Conservation (phyloP, 2,113 vertebrate genomes). For the Ammodytes dubius region DNA sequence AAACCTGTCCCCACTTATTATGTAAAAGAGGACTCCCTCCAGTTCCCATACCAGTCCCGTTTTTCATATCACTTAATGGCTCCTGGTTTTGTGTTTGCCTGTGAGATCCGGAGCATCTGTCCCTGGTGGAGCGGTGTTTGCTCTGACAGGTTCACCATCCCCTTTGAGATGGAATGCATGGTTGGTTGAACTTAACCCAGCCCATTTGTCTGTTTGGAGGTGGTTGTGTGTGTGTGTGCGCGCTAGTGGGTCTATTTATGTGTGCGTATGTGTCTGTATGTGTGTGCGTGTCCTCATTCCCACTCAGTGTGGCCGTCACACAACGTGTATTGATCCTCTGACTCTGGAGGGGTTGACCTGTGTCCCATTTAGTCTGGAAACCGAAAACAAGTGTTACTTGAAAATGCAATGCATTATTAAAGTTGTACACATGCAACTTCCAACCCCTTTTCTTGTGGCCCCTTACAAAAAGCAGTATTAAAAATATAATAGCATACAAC, state of each 20-base stretch:
- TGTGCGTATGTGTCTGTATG: neutral
- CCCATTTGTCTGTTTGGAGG: conserved; percentile 39
- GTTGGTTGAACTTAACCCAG: conserved; percentile 38
- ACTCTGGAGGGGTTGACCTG: conserved; percentile 27
- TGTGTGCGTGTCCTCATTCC: conserved; percentile 2
- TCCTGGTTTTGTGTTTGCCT: conserved; percentile 18
- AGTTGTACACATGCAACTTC: too few relatives aligned
- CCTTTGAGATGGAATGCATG: conserved; percentile 34
- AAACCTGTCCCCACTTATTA: neutral
- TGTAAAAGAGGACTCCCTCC: conserved; percentile 42
- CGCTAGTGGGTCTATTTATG: neutral
- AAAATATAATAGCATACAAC: neutral
- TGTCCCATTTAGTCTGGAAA: conserved; percentile 43
- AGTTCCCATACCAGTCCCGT: neutral
- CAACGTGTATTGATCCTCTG: conserved; percentile 53
- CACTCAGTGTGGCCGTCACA: conserved; percentile 18
- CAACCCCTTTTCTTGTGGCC: neutral
- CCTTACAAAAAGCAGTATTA: neutral
- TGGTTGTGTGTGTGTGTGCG: conserved; percentile 13
- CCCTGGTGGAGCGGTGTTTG: neutral
- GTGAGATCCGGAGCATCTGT: conserved; percentile 48
- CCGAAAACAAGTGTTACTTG: conserved; percentile 10
- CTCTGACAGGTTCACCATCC: conserved; percentile 36
- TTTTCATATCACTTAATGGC: conserved; percentile 20
- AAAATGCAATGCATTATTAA: too few relatives aligned